Evolutionary conservation across 2,113 vertebrate species (phyloP), one percentile per base, ranked within the genome.

Genomic region (Hippocampus mohnikei): DNA sequence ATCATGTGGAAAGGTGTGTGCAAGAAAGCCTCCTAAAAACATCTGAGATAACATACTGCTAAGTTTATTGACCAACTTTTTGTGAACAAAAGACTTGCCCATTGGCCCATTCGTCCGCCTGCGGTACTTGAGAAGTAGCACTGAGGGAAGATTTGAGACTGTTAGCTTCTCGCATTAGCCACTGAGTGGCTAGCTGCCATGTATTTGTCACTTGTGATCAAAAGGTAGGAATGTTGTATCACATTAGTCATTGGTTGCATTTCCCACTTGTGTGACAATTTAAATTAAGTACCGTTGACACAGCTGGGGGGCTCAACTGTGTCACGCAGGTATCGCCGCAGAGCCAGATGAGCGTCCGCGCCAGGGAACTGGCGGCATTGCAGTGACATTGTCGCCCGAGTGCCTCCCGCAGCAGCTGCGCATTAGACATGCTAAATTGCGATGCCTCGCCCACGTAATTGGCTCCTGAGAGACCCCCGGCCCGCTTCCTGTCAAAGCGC

Each of bases 381-480:
- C 70, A 61, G 72, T 59, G 75, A 81, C 77, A 63, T 67, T 74
- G 67, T 62, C 40, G 11, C 58, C 69, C 75, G 83, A 78, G 80
- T 56, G 64, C 74, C 71, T 81, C 71, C 67, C 73, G 73, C 76
- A 72, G 84, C 84, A 86, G 81, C 85, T 87, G 81, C 77, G 82
- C 71, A 65, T 87, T 89, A 83, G 87, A 88, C 80, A 84, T 60
- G 68, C 87, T 85, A 88, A 90, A 88, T 77, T 71, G 78, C 81
- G 81, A 84, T 85, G 84, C 84, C 71, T 80, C 77, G 61, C 77
- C 78, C 73, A 73, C 74, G 10, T 89, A 88, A 88, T 87, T 88
- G 87, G 81, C 84, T 83, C 77, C 84, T 64, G 72, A 76, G 82
- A 81, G 88, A 88, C 83, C 75, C 58, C 58, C 58, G 58, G 27